Evolutionary conservation across 2,888 invertebrate genomes (phyloP), one percentile per base, ranked within the genome.

Genomic region (Campopleginae sp.): DNA sequence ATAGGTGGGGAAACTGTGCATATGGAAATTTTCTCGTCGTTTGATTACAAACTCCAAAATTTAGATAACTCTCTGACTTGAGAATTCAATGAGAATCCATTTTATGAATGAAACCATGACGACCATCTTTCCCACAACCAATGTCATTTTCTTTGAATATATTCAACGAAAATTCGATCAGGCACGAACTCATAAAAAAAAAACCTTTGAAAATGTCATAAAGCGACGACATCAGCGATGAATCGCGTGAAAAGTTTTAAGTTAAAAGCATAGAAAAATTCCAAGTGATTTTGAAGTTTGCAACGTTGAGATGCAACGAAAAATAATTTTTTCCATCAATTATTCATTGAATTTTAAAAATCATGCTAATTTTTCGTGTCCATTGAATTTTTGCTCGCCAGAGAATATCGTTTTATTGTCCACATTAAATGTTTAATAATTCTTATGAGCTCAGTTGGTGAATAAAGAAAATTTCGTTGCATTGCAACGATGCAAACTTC

Each of bases 11-110:
- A 33, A 8, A 38, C 17, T 17, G n/a, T 8, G 63, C 17, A 65
- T n/a, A 10, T 65, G 63, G n/a, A 65, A 65, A 65, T 65, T 65
- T 65, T 38, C 63, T 38, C 63, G 38, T 65, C 38, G 33, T 38
- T 65, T 65, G 63, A 38, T 65, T 10, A 38, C 38, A 3, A 65
- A 33, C 63, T 38, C 6, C 27, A 14, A 14, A 58, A 58, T 54
- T 58, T 58, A 27, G 27, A 58, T 58, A 10, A 58, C 27, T 65
- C 33, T 19, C 17, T 10, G 38, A 38, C 38, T 38, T 1, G 8
- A 65, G 8, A 65, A 65, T 33, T 17, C 19, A 65, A 65, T n/a
- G 63, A 65, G 8, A 38, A 65, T 1, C 2, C 31, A 38, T 38
- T 65, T 27, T 27, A 58, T 58, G 27, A 14, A 27, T 58, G 4